Conservation (phyloP, 2,797 vertebrate species). For the Rhinoraja longicauda region DNA sequence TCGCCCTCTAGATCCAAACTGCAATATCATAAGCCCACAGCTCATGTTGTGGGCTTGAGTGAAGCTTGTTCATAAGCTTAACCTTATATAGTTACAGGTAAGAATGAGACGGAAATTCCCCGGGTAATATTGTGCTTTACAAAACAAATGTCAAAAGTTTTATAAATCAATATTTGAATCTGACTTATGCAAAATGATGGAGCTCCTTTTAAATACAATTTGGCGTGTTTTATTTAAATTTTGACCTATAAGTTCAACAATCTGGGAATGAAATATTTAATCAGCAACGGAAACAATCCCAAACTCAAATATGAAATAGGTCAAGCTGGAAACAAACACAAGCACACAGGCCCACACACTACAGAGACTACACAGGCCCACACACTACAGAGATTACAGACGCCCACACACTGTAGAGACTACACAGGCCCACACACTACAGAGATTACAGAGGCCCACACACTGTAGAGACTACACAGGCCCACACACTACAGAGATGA, state of each 20-base stretch:
- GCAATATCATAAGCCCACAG: not conserved
- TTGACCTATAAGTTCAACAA: not conserved
- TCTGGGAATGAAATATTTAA: not conserved
- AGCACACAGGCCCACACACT: too few species aligned
- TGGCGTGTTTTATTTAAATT: not conserved
- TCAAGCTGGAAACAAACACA: not conserved
- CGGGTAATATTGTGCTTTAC: not conserved
- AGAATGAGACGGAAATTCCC: not conserved
- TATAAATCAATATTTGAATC: conserved; percentile 10
- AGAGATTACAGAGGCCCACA: not conserved
- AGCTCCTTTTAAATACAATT: conserved; percentile 6
- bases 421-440: too few species aligned
- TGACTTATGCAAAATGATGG: not conserved
- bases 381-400: too few species aligned
- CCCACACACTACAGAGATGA: too few species aligned
- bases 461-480: too few species aligned
- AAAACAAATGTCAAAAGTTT: not conserved
- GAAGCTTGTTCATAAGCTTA: not conserved
- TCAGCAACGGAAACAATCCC: not conserved
- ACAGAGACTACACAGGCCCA: too few species aligned
- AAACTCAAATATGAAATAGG: not conserved
- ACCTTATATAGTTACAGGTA: not conserved
- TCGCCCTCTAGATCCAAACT: not conserved
- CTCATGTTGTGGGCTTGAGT: not conserved
- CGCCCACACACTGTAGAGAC: not conserved